These are phyloP conservation scores for Rhopalosiphum padi DNA, from an alignment of 1,140 invertebrate species.

Conservation along the genomic window DNA sequence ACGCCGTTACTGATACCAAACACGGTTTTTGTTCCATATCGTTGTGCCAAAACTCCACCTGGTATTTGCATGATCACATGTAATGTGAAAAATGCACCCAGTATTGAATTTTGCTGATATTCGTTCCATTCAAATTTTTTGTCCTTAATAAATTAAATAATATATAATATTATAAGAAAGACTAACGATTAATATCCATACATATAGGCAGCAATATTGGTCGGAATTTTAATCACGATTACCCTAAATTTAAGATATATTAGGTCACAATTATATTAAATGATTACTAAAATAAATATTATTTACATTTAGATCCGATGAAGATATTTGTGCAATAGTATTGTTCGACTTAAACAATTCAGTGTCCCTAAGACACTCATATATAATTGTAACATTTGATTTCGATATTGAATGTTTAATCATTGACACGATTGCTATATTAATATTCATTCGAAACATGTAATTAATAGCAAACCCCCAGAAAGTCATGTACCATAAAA, in stretches of 20 bases:
- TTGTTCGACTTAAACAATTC: neutral
- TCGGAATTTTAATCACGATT: neutral
- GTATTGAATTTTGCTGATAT: conserved; percentile 70
- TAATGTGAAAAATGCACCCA: conserved; percentile 79
- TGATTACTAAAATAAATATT: neutral
- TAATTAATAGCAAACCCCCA: conserved; percentile 80
- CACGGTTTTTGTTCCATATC: conserved; percentile 75
- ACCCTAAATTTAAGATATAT: neutral
- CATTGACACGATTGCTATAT: conserved; percentile 87
- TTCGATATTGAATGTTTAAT: conserved; percentile 64
- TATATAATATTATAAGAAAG: neutral
- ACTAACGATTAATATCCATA: neutral
- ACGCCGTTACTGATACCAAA: conserved; percentile 75
- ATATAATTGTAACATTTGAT: neutral
- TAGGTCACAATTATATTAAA: neutral
- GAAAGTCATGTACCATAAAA: conserved; percentile 75
- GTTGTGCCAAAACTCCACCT: conserved; percentile 75
- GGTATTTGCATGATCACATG: conserved; percentile 78
- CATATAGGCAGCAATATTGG: neutral
- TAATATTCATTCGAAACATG: conserved; percentile 81
- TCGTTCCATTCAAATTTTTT: conserved; percentile 73
- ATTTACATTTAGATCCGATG: neutral
- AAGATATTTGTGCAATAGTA: neutral
- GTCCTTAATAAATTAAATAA: conserved; percentile 44
- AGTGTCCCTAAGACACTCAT: neutral